Percentiles rank a stretch among this genome's conserved stretches.
These are phyloP conservation scores for Montifringilla adamsi DNA, from an alignment of 2,113 vertebrate species.

Conservation along the genomic window DNA sequence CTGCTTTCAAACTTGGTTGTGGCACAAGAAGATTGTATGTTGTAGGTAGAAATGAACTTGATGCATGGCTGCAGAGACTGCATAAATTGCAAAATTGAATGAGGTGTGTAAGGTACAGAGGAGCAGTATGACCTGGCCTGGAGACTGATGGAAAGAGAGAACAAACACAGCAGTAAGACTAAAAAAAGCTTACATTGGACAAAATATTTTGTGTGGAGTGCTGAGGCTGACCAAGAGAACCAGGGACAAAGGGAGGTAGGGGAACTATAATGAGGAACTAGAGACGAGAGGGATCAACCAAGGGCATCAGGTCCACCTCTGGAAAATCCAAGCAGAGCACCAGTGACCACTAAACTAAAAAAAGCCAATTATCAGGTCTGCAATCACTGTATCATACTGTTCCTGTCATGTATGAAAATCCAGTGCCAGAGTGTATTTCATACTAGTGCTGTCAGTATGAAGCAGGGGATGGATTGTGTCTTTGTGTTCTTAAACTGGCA, in stretches of 20 bases:
- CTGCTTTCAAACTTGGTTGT: not conserved
- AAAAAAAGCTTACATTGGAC: not conserved
- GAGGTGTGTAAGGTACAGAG: not conserved
- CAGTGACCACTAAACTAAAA: not conserved
- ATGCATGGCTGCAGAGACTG: not conserved
- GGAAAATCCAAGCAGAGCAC: not conserved
- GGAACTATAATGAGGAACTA: not conserved
- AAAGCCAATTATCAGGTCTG: not conserved
- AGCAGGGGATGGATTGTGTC: not conserved
- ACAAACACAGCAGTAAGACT: not conserved
- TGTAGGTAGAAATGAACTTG: not conserved
- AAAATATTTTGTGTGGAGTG: not conserved
- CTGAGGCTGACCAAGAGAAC: not conserved
- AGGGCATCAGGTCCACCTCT: not conserved
- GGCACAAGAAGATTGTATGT: not conserved
- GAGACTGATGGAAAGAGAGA: not conserved
- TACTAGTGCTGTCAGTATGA: not conserved
- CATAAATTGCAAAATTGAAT: not conserved
- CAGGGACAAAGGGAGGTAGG: not conserved
- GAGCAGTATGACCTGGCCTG: not conserved
- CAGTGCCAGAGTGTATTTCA: not conserved
- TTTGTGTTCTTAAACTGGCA: not conserved
- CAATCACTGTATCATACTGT: not conserved
- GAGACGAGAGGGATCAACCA: not conserved
- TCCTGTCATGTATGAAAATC: not conserved